phyloP scores from a whole-genome alignment of 1,140 invertebrate species.

The Listronotus bonariensis region DNA sequence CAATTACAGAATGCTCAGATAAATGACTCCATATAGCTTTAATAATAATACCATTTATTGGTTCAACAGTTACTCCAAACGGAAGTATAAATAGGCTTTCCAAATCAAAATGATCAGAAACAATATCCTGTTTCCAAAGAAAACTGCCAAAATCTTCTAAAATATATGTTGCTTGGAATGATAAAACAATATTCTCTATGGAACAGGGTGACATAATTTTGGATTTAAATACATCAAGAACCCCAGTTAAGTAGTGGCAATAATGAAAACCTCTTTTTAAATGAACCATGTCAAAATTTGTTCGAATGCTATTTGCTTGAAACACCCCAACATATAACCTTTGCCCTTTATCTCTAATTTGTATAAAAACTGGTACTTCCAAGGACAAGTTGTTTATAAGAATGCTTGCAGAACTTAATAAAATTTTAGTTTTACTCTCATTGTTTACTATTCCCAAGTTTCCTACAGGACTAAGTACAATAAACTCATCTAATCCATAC shows the following conservation, averaged over 20 bases:
- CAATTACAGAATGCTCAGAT: conserved; percentile 84
- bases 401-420: conserved; percentile 83
- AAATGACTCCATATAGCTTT: conserved; percentile 88
- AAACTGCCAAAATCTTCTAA: conserved; percentile 72
- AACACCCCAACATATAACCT: conserved; percentile 81
- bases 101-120: conserved; percentile 67
- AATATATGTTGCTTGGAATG: conserved; percentile 82
- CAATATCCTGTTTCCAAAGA: conserved; percentile 72
- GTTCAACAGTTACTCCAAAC: conserved; percentile 83
- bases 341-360: conserved; percentile 80
- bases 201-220: conserved; percentile 69
- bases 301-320: conserved; percentile 72
- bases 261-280: conserved; percentile 79
- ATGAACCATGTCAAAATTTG: conserved; percentile 88
- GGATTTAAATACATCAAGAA: conserved; percentile 78
- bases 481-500: conserved; percentile 84
- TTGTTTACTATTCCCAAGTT: conserved; percentile 64
- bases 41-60: conserved; percentile 75
- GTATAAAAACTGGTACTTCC: conserved; percentile 84
- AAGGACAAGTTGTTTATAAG: conserved; percentile 82
- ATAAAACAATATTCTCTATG: conserved; percentile 71
- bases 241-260: conserved; percentile 79
- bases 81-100: conserved; percentile 67
- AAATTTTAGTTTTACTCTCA: conserved; percentile 81
- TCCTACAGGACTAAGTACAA: conserved; percentile 72